A percentile compares a stretch with the other conserved stretches of the same genome.
phyloP scores from a whole-genome alignment of 2,888 invertebrate genomes.

The Amphipyra tragopoginis region DNA sequence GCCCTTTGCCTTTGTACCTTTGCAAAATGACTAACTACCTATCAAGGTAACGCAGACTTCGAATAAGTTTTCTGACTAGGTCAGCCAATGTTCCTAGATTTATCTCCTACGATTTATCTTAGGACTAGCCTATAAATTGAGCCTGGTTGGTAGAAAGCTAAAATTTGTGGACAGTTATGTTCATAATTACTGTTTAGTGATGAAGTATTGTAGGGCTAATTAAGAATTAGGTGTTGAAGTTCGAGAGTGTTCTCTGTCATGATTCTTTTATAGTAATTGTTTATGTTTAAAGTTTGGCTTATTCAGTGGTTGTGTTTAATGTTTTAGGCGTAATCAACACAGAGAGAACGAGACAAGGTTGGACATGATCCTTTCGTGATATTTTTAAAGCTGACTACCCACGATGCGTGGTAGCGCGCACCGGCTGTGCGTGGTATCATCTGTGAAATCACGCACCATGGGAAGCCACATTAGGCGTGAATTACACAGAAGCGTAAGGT shows the following conservation, averaged over 20 bases:
- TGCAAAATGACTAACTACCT: constrained; percentile 17
- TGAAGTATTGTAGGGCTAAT: constrained; percentile 5
- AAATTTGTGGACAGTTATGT: constrained; percentile 16
- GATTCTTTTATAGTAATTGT: not conserved
- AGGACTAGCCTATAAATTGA: constrained; percentile 15
- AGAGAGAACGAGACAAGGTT: not conserved
- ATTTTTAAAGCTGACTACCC: too few relatives aligned
- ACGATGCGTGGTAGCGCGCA: too few relatives aligned
- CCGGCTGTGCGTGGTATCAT: too few relatives aligned
- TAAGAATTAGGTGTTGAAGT: constrained; percentile 3
- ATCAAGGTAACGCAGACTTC: constrained; percentile 1
- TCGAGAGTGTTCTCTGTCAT: not conserved
- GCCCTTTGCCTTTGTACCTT: constrained; percentile 2
- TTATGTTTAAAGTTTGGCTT: not conserved
- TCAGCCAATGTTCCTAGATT: constrained; percentile 9
- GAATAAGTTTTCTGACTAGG: constrained; percentile 6
- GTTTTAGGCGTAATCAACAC: not conserved
- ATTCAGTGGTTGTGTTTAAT: not conserved
- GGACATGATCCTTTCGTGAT: too few relatives aligned
- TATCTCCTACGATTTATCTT: constrained; percentile 14
- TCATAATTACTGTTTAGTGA: constrained; percentile 1
- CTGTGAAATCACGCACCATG: too few relatives aligned
- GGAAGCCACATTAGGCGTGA: too few relatives aligned
- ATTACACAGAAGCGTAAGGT: too few relatives aligned
- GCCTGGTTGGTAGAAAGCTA: constrained; percentile 2